Conservation (phyloP, 2,113 vertebrate species). For the Galbula dea region DNA sequence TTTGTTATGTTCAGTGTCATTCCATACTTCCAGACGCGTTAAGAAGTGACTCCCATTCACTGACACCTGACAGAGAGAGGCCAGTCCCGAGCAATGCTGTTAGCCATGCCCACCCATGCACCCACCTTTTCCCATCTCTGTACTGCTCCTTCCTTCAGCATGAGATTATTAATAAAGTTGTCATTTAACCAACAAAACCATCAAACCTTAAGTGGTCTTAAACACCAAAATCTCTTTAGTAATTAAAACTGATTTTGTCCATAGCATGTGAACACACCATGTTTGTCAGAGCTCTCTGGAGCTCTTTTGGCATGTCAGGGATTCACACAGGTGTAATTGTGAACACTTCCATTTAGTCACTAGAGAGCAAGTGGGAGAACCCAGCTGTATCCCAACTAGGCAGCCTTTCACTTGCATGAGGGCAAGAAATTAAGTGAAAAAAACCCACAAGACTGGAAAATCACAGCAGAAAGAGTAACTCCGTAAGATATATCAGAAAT, state of each 20-base stretch:
- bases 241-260: neutral
- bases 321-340: neutral
- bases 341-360: neutral
- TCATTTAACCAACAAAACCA: neutral
- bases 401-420: neutral
- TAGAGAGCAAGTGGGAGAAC: rapidly evolving
- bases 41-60: rapidly evolving
- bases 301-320: neutral
- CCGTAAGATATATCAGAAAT: neutral
- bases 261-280: rapidly evolving
- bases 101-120: rapidly evolving
- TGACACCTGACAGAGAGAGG: rapidly evolving
- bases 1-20: neutral
- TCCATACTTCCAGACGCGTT: rapidly evolving
- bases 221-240: neutral
- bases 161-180: neutral
- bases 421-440: neutral
- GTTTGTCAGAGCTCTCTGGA: neutral
- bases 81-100: neutral
- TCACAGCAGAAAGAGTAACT: neutral
- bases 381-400: neutral
- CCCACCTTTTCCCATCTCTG: neutral
- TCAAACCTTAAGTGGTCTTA: neutral
- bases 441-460: neutral
- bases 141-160: neutral